A percentile compares a stretch with the other conserved stretches of the same genome.
Conservation (phyloP, 2,113 vertebrate genomes). For the Corythornis madagascariensis region DNA sequence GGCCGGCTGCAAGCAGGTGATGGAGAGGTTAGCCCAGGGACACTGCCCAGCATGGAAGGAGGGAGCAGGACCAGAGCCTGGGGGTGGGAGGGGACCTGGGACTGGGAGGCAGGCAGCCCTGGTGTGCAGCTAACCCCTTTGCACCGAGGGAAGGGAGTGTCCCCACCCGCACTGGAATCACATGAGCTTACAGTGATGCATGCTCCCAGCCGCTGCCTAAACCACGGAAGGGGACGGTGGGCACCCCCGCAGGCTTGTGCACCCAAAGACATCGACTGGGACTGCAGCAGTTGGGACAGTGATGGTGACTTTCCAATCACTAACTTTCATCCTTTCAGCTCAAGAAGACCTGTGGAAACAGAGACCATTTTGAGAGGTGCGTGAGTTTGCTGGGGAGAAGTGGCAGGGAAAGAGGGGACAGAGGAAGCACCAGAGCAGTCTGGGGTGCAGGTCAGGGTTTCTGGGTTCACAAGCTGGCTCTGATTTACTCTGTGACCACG, state of each 20-base stretch:
- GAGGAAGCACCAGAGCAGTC: neutral
- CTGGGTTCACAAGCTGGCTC: neutral
- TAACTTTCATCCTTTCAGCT: constrained; percentile 36
- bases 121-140: neutral
- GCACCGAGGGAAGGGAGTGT: neutral
- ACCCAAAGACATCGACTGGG: neutral
- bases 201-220: constrained; percentile 15
- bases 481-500: neutral
- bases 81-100: neutral
- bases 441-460: neutral
- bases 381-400: neutral
- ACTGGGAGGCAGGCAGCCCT: neutral
- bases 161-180: neutral
- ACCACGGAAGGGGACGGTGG: neutral
- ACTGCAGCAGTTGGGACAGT: neutral
- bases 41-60: neutral
- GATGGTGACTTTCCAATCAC: neutral
- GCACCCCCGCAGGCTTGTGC: neutral
- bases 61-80: neutral
- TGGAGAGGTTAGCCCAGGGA: neutral
- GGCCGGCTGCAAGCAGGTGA: neutral
- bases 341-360: constrained; percentile 44
- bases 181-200: constrained; percentile 44
- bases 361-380: neutral
- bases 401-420: neutral